phyloP scores from a whole-genome alignment of 2,888 invertebrate genomes.

The Sarcophaga variegata region DNA sequence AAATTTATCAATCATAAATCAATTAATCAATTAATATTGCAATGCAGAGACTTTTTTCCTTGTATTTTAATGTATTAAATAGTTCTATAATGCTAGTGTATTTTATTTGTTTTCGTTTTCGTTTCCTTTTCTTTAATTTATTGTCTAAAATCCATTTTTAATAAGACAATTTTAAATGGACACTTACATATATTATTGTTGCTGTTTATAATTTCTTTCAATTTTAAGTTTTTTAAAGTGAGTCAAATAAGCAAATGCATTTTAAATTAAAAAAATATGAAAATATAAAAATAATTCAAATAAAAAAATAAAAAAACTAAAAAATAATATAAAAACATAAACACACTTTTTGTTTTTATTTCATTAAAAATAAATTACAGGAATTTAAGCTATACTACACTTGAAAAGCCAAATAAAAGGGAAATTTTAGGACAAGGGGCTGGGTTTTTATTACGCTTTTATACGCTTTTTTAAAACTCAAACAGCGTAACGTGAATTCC shows the following conservation, averaged over 20 bases:
- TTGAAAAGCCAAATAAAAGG: too few species aligned
- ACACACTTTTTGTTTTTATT: background rate
- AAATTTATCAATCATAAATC: constrained; percentile 8
- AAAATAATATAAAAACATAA: background rate
- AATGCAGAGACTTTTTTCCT: constrained; percentile 58
- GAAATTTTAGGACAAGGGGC: too few species aligned
- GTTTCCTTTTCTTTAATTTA: constrained; percentile 47
- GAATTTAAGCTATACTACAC: too few species aligned
- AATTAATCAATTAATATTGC: background rate
- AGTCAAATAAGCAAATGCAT: constrained; percentile 78
- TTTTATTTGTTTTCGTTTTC: constrained; percentile 58
- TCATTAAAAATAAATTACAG: too few species aligned
- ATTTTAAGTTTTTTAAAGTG: constrained; percentile 75
- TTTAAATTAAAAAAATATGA: constrained; percentile 72
- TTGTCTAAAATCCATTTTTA: constrained; percentile 55
- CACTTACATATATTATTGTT: constrained; percentile 72
- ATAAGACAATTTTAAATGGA: constrained; percentile 5
- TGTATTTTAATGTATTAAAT: constrained; percentile 69
- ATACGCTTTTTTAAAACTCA: too few species aligned
- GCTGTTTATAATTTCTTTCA: constrained; percentile 72
- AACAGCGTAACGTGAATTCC: too few species aligned
- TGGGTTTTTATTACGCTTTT: too few species aligned
- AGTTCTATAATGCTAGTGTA: constrained; percentile 54
- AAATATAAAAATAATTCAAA: constrained; percentile 74
- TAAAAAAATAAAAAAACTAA: constrained; percentile 58